Base-by-base conservation (phyloP, 2,113 vertebrate species). In the Planiliza haematocheilus region DNA sequence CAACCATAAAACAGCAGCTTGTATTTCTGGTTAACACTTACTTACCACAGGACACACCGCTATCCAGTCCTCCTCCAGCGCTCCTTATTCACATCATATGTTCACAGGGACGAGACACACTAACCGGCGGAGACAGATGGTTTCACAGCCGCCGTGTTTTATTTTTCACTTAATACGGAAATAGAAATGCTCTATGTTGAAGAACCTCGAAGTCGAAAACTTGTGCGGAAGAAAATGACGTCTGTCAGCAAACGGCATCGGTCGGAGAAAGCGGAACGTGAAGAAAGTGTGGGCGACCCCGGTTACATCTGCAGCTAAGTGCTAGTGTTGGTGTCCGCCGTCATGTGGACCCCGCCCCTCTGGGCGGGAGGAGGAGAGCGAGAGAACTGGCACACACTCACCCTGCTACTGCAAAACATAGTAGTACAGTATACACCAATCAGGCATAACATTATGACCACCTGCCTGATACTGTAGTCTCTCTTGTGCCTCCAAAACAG, bases 311-410 rank as follows among this genome's bases (percentile, higher is more conserved):
- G 64, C 52, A 16, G 58, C n/a, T 38, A 17, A 59, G 55, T 8
- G 67, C 64, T 21, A 11, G 1, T 45, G 68, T 34, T 59, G 63
- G 53, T 49, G 79, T 53, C 24, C 24, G 60, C 79, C 62, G 51
- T 66, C 77, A 58, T 53, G 79, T 53, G 52, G 52, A 73, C 80
- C 82, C 88, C 86, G 86, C 86, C 88, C 88, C 80, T 82, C 58
- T 7, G 18, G 48, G n/a, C 72, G 65, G 74, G 51, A 81, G 82
- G 81, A 81, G 81, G 70, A 39, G 84, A 49, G 46, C 43, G 18
- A 18, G 37, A 2, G 58, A 58, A 68, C 57, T 4, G 60, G 34
- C 68, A 52, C 79, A 63, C 55, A 12, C 57, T 45, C 69, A 58
- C 16, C 17, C 11, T n/a, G 16, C 36, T 18, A 16, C 24, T 34